Evolutionary conservation across 2,888 invertebrate genomes (phyloP), one percentile per base, ranked within the genome.

Genomic region (Ichneumoninae sp.): DNA sequence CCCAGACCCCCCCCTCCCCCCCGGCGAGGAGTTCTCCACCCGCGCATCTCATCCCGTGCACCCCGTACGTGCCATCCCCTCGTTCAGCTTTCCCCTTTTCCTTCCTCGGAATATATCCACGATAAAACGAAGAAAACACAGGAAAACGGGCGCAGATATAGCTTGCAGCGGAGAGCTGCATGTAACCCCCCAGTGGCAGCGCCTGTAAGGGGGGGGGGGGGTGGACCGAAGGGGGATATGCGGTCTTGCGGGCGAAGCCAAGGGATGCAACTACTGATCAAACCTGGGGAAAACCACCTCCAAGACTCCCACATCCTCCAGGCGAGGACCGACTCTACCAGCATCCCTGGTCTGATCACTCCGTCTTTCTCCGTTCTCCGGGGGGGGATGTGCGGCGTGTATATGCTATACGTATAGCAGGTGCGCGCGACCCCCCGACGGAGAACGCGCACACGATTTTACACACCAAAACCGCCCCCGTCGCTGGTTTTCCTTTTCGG

Each of bases 181-280:
- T 50, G 60, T 68, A 77, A 69, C 73, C 22, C 68, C 22, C 36
- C 57, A 63, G 40, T 69, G 68, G 74, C 57, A 73, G 79, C 36
- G 44, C 30, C 63, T 30, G 30, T n/a, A 33, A 30, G 63, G 52
- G 47, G 73, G 36, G 63, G 57, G 16, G 84, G 36, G 54, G 76
- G 60, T 65, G 65, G 50, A 57, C 44, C 44, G 40, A 85, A 70
- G 78, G 76, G 76, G 54, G 75, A 81, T 57, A 26, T 13, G 78
- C 77, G 81, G 81, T 83, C 79, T 83, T 73, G 83, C 77, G 54
- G 73, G 77, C 70, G 57, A 76, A 76, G 83, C 52, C 75, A 81
- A 70, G 71, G 89, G 88, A 90, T 90, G 88, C 89, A 88, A 73
- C 60, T 75, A 85, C 22, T 57, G 22, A 22, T 78, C 76, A 79